These are phyloP conservation scores for Elysia chlorotica DNA, from an alignment of 1,140 invertebrate species.

Conservation along the genomic window DNA sequence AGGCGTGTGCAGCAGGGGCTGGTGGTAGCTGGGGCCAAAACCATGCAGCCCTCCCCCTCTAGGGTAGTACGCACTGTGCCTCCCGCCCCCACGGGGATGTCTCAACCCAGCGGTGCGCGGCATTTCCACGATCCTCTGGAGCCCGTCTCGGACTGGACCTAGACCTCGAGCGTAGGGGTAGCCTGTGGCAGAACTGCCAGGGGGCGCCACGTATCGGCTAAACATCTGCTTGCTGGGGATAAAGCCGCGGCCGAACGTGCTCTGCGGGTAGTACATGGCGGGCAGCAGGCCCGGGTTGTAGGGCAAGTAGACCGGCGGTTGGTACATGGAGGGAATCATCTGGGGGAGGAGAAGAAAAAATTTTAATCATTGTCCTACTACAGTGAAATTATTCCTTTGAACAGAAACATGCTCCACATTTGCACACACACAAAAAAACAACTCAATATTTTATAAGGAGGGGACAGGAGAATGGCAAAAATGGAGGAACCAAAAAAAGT, in stretches of 20 bases:
- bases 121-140: conserved; percentile 19
- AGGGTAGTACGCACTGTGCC: conserved; percentile 20
- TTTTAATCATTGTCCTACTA: too few relatives aligned
- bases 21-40: conserved; percentile 24
- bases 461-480: too few relatives aligned
- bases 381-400: too few relatives aligned
- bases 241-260: conserved; percentile 15
- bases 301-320: conserved; percentile 20
- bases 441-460: too few relatives aligned
- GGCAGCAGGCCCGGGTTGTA: conserved; percentile 16
- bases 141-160: conserved; percentile 12
- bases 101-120: conserved; percentile 7
- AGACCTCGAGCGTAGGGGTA: conserved; percentile 12
- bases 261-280: conserved; percentile 25
- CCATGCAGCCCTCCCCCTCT: conserved; percentile 15
- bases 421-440: too few relatives aligned
- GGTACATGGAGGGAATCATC: conserved; percentile 27
- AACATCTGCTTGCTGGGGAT: conserved; percentile 12
- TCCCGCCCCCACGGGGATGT: conserved; percentile 7
- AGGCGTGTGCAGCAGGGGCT: conserved; percentile 22
- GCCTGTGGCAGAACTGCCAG: too few relatives aligned
- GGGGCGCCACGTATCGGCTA: not conserved
- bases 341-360: conserved; percentile 23
- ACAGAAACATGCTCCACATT: too few relatives aligned
- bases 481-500: too few relatives aligned